Conservation (phyloP, 2,113 vertebrate species). For the Hyperopisus bebe region DNA sequence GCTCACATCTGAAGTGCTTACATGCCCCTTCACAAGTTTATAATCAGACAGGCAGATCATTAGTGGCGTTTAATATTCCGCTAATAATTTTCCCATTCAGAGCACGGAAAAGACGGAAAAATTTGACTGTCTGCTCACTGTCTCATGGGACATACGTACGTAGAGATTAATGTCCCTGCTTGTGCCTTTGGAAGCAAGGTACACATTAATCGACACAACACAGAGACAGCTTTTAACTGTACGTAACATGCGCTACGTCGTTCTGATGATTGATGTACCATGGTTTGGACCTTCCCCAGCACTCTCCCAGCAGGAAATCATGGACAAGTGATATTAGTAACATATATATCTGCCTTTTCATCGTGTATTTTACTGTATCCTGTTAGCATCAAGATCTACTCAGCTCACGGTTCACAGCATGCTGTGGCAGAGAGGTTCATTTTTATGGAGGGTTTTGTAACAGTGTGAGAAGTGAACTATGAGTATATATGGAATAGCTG, state of each 20-base stretch:
- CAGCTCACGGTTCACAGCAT: neutral
- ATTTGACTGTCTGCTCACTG: neutral
- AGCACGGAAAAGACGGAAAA: neutral
- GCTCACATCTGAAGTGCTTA: neutral
- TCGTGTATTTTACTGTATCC: neutral
- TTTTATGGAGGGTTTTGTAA: neutral
- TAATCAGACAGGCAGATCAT: neutral
- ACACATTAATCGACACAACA: neutral
- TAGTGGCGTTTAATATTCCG: neutral
- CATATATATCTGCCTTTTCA: neutral
- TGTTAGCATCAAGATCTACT: neutral
- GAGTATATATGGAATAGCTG: neutral
- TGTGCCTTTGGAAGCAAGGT: neutral
- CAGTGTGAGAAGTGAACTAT: neutral
- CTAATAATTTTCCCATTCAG: neutral
- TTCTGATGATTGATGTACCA: neutral
- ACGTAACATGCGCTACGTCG: slow-evolving; percentile 41
- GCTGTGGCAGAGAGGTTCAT: neutral
- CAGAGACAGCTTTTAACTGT: neutral
- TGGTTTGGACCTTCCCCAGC: neutral
- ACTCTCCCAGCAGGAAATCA: neutral
- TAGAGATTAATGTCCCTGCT: neutral
- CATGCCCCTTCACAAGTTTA: neutral
- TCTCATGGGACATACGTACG: neutral
- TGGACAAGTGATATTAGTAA: neutral